These are phyloP conservation scores for Strix aluco DNA, from an alignment of 2,113 vertebrate species.

Conservation along the genomic window DNA sequence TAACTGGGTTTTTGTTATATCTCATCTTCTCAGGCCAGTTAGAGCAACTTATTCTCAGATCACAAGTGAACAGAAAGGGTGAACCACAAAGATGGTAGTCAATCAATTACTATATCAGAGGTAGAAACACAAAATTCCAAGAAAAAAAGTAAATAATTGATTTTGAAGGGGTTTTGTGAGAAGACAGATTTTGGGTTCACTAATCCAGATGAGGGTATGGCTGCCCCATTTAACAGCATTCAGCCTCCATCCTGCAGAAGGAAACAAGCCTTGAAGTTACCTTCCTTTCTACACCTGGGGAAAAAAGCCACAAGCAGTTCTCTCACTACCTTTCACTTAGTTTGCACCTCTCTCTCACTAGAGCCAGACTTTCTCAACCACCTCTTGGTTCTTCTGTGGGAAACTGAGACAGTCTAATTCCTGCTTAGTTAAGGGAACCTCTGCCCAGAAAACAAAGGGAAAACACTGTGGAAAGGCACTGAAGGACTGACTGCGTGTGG, in stretches of 20 bases:
- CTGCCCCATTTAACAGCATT: not conserved
- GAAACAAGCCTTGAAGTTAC: not conserved
- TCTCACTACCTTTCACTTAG: not conserved
- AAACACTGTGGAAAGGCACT: not conserved
- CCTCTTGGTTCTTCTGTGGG: not conserved
- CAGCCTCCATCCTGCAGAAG: not conserved
- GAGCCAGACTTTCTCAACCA: not conserved
- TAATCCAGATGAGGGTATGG: not conserved
- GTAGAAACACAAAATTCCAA: not conserved
- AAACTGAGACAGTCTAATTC: not conserved
- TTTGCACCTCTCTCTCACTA: not conserved
- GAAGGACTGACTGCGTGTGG: not conserved
- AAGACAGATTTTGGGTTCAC: not conserved
- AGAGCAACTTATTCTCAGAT: not conserved
- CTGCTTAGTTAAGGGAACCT: not conserved
- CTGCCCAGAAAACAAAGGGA: not conserved
- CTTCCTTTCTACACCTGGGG: not conserved
- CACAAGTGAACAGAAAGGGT: not conserved
- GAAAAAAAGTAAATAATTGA: not conserved
- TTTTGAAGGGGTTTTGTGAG: not conserved
- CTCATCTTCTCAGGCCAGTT: not conserved
- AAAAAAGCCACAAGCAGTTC: not conserved
- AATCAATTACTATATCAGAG: not conserved
- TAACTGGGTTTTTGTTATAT: not conserved
- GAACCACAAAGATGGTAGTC: not conserved